phyloP scores from a whole-genome alignment of 2,888 invertebrate species.

The Melipona beecheii region DNA sequence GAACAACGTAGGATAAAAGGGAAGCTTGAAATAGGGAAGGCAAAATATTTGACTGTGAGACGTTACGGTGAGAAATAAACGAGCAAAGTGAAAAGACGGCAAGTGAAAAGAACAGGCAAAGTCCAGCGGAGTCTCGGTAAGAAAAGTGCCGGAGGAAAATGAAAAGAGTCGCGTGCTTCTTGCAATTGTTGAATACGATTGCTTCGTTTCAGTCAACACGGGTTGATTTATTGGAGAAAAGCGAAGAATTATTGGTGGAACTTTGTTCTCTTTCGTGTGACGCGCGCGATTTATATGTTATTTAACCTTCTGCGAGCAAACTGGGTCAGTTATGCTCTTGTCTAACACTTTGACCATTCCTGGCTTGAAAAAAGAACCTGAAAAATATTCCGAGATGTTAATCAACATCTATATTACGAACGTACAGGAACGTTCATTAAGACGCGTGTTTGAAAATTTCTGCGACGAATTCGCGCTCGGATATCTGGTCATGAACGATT shows the following conservation, averaged over 20 bases:
- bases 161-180: constrained; percentile 56
- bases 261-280: not conserved
- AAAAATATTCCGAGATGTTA: not conserved
- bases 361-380: not conserved
- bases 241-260: constrained; percentile 6
- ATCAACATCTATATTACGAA: not conserved
- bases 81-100: not conserved
- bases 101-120: constrained; percentile 28
- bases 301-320: not conserved
- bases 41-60: constrained; percentile 39
- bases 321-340: not conserved
- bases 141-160: not conserved
- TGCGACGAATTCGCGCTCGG: not conserved
- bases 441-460: not conserved
- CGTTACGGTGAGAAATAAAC: constrained; percentile 39
- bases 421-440: too few relatives aligned
- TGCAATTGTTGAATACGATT: constrained; percentile 35
- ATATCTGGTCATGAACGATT: not conserved
- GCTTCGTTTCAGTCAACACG: constrained; percentile 32
- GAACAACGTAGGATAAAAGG: constrained; percentile 6
- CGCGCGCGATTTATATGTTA: not conserved
- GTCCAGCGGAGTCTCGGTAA: too few relatives aligned
- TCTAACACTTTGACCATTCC: not conserved
- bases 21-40: not conserved
- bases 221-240: constrained; percentile 29